Evolutionary conservation across 2,797 vertebrate genomes (phyloP).

Genomic region (Rhinella marina): DNA sequence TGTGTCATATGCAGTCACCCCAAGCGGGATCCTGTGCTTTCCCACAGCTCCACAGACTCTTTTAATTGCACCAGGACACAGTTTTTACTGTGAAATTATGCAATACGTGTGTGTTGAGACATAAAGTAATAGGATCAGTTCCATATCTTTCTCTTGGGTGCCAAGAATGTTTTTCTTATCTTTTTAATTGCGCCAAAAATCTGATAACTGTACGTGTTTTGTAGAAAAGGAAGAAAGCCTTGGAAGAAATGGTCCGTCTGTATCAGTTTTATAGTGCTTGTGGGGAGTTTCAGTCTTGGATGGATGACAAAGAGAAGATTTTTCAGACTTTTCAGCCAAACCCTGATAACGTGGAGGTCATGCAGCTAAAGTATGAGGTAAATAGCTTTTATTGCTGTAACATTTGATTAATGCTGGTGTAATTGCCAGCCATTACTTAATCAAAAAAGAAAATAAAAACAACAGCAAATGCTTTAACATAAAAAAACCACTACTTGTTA

Average conservation of each 20-base stretch:
- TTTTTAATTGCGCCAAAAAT: not conserved
- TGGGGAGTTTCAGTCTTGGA: constrained; percentile 87
- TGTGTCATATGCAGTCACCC: too few relatives aligned
- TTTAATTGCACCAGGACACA: not conserved
- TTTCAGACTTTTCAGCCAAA: constrained; percentile 78
- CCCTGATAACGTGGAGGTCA: constrained; percentile 74
- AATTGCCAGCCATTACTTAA: not conserved
- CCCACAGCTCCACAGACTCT: too few relatives aligned
- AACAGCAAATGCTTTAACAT: too few relatives aligned
- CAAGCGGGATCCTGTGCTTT: too few relatives aligned
- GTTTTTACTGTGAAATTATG: not conserved
- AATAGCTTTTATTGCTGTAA: not conserved
- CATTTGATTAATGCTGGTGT: not conserved
- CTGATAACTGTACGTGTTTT: constrained; percentile 34
- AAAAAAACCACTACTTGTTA: too few relatives aligned
- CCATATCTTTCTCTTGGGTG: not conserved
- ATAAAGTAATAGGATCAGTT: not conserved
- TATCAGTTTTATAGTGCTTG: constrained; percentile 83
- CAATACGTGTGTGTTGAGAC: not conserved
- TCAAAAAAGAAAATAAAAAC: too few relatives aligned
- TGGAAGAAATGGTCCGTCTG: constrained; percentile 82
- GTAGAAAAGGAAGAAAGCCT: constrained; percentile 76
- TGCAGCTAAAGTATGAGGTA: constrained; percentile 87
- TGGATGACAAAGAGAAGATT: constrained; percentile 84
- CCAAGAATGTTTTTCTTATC: not conserved